Evolutionary conservation across 2,888 invertebrate genomes (phyloP).

Genomic region (Erpobdella octoculata): DNA sequence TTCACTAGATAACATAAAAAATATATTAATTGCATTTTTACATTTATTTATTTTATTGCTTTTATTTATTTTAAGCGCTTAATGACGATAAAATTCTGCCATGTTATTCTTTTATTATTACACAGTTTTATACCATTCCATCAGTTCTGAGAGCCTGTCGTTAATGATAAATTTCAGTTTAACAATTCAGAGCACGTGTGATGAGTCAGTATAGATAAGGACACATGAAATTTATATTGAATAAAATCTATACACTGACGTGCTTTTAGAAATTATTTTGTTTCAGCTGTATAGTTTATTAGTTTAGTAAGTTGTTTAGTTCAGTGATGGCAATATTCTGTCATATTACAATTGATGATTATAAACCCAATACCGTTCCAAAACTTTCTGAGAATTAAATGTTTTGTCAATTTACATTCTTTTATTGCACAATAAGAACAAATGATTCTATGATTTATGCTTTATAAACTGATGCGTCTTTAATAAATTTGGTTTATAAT

Average conservation of each 20-base stretch:
- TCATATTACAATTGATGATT: slow-evolving; percentile 11
- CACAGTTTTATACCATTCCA: slow-evolving; percentile 4
- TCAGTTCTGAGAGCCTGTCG: background rate
- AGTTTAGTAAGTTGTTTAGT: background rate
- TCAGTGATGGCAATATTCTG: slow-evolving; percentile 13
- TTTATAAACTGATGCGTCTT: too few species aligned
- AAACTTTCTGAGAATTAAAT: background rate
- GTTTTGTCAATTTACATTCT: background rate
- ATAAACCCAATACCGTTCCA: slow-evolving; percentile 6
- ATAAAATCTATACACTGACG: slow-evolving; percentile 13
- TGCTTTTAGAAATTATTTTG: background rate
- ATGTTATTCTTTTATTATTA: slow-evolving; percentile 7
- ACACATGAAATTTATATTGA: slow-evolving; percentile 21
- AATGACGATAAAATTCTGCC: slow-evolving; percentile 18
- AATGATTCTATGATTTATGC: background rate
- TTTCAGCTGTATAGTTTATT: background rate
- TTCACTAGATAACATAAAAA: too few species aligned
- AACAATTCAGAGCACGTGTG: background rate
- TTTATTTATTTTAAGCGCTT: background rate
- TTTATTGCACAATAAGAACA: background rate
- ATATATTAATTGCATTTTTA: too few species aligned
- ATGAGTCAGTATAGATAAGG: slow-evolving; percentile 16
- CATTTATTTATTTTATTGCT: too few species aligned
- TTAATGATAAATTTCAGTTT: background rate
- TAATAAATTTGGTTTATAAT: background rate